A percentile compares a stretch with the other conserved stretches of the same genome.
These are phyloP conservation scores for Haplochromis burtoni DNA, from an alignment of 2,113 vertebrate species.

Conservation along the genomic window DNA sequence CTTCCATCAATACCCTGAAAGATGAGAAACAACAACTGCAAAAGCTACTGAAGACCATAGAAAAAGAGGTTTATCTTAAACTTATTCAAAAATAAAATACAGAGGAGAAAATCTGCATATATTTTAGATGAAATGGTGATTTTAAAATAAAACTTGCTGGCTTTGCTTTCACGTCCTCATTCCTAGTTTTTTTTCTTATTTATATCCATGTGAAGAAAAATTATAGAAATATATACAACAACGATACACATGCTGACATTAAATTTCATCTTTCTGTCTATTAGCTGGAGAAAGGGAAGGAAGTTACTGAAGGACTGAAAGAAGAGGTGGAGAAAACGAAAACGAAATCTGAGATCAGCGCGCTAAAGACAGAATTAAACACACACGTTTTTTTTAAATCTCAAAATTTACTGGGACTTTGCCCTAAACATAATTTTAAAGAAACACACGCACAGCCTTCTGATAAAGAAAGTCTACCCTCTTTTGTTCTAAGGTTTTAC, in stretches of 20 bases:
- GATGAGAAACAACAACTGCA: background rate
- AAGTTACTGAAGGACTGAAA: rapidly evolving
- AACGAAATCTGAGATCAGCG: rapidly evolving
- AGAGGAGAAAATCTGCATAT: rapidly evolving
- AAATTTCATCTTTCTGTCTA: background rate
- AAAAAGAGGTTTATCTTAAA: background rate
- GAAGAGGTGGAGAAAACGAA: background rate
- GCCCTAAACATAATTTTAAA: background rate
- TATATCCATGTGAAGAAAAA: rapidly evolving
- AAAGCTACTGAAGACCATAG: rapidly evolving
- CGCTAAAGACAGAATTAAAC: rapidly evolving
- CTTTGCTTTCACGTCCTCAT: rapidly evolving
- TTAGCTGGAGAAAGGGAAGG: rapidly evolving
- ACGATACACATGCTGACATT: rapidly evolving
- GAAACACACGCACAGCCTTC: rapidly evolving
- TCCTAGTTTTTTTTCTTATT: background rate
- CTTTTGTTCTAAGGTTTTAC: background rate
- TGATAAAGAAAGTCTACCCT: rapidly evolving
- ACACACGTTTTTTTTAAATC: rapidly evolving
- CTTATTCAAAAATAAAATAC: rapidly evolving
- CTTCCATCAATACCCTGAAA: rapidly evolving
- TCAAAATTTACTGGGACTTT: background rate
- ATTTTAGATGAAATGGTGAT: background rate
- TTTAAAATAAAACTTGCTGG: rapidly evolving
- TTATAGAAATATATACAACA: rapidly evolving